Evolutionary conservation across 2,888 invertebrate genomes (phyloP).

Genomic region (Eumacrocentrus americanus): DNA sequence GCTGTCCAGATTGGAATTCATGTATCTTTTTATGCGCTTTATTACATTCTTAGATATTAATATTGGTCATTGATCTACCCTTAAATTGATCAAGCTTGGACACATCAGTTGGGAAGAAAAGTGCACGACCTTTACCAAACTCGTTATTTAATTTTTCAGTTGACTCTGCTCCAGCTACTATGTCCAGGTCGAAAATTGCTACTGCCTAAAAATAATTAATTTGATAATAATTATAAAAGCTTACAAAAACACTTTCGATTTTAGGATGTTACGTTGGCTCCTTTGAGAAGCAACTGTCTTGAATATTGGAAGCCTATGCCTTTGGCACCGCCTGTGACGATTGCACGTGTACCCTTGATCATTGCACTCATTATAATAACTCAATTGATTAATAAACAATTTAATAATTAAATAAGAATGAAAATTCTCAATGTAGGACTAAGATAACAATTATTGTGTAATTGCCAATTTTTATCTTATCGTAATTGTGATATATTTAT

Average conservation of each 20-base stretch:
- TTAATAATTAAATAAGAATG: background rate
- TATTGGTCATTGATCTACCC: conserved; percentile 61
- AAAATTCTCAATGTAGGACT: background rate
- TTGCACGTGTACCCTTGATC: conserved; percentile 53
- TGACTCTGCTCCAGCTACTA: conserved; percentile 40
- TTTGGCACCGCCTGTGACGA: conserved; percentile 53
- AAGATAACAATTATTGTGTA: too few species aligned
- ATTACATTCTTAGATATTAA: too few species aligned
- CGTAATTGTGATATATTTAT: too few species aligned
- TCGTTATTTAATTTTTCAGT: conserved; percentile 45
- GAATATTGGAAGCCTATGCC: conserved; percentile 47
- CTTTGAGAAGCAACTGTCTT: conserved; percentile 50
- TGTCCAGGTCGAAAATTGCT: conserved; percentile 47
- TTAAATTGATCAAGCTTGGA: conserved; percentile 59
- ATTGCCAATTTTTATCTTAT: too few species aligned
- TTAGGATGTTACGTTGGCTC: conserved; percentile 50
- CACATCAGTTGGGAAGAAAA: conserved; percentile 65
- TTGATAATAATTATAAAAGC: background rate
- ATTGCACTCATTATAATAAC: background rate
- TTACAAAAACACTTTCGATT: background rate
- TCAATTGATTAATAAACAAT: background rate
- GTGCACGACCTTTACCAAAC: conserved; percentile 54
- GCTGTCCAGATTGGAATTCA: too few species aligned
- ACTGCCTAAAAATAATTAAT: conserved; percentile 38
- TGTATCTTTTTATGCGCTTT: too few species aligned